phyloP scores from a whole-genome alignment of 2,113 vertebrate species.

The Corapipo altera region DNA sequence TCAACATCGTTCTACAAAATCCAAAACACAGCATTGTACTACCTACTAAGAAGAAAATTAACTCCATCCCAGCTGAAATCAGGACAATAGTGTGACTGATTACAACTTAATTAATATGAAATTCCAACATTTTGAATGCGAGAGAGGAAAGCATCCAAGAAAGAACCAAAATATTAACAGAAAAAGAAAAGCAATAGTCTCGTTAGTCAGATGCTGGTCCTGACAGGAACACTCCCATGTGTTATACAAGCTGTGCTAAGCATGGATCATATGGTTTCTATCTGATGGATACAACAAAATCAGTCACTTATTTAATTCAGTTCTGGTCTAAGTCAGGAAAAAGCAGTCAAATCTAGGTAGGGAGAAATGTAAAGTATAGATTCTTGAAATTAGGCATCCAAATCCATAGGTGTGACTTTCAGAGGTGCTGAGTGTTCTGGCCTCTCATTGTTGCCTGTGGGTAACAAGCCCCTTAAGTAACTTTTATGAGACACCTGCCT shows the following conservation, averaged over 20 bases:
- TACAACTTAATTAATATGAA: neutral
- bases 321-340: neutral
- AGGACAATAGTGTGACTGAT: neutral
- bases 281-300: conserved; percentile 31
- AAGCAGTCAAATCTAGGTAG: neutral
- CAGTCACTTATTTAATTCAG: neutral
- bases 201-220: conserved; percentile 24
- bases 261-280: conserved; percentile 8
- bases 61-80: neutral
- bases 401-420: neutral
- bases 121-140: neutral
- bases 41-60: neutral
- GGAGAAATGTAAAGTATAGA: neutral
- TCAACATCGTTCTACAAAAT: neutral
- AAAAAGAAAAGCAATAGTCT: conserved; percentile 29
- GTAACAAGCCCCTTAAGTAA: neutral
- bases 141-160: conserved; percentile 27
- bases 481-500: conserved; percentile 14
- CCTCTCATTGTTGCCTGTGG: neutral
- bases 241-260: conserved; percentile 44
- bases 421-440: neutral
- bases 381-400: neutral
- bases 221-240: conserved; percentile 36
- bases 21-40: neutral
- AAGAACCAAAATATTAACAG: conserved; percentile 44